phyloP scores from a whole-genome alignment of 1,140 invertebrate species.

The Triops longicaudatus region DNA sequence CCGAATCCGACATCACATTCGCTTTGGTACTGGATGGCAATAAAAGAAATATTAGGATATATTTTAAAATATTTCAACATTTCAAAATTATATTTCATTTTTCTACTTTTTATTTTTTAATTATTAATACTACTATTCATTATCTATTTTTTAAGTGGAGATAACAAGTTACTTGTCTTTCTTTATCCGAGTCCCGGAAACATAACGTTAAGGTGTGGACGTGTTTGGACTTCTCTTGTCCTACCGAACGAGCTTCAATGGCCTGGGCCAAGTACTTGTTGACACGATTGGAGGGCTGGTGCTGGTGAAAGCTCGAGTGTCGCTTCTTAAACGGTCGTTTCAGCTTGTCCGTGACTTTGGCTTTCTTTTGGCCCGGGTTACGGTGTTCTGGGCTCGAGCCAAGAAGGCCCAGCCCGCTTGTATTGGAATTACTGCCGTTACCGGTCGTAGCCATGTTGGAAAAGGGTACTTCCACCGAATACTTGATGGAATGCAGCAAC shows the following conservation, averaged over 20 bases:
- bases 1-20: constrained; percentile 61
- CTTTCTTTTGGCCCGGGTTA: background rate
- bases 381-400: constrained; percentile 11
- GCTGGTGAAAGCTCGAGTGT: constrained; percentile 65
- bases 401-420: constrained; percentile 36
- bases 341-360: constrained; percentile 74
- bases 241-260: constrained; percentile 79
- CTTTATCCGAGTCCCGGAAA: constrained; percentile 73
- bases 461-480: constrained; percentile 85
- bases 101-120: too few relatives aligned
- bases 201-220: constrained; percentile 73
- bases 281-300: constrained; percentile 74
- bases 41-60: constrained; percentile 31
- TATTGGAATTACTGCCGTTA: constrained; percentile 26
- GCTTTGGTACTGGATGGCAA: constrained; percentile 54
- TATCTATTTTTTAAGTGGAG: too few relatives aligned
- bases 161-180: constrained; percentile 61
- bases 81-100: too few relatives aligned
- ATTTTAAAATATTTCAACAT: too few relatives aligned
- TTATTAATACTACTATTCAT: too few relatives aligned
- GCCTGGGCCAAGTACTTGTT: constrained; percentile 85
- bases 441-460: constrained; percentile 63
- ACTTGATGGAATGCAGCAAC: constrained; percentile 80
- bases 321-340: constrained; percentile 80
- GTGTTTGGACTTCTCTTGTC: constrained; percentile 77